Evolutionary conservation across 2,113 vertebrate species (phyloP), one percentile per base, ranked within the genome.

Genomic region (Phycodurus eques): DNA sequence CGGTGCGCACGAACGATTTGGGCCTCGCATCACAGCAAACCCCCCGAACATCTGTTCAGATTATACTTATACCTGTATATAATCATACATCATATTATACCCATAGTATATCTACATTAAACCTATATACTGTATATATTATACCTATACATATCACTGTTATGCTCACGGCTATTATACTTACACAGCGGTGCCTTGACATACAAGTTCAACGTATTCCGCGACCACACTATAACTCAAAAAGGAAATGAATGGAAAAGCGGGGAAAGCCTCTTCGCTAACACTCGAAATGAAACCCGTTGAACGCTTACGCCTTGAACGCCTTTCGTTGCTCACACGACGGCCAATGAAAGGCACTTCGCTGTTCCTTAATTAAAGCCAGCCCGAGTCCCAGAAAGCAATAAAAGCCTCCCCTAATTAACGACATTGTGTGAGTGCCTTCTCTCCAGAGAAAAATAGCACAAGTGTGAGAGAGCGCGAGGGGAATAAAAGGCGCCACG

Each of bases 371-470:
- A 92, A 93, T 92, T 90, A 92, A 91, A 88, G 79, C 31, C 82
- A 85, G 86, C 83, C 22, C 67, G 79, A 91, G 87, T 89, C 88
- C 87, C 88, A 86, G 85, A 92, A 91, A 91, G 89, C 89, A 87
- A 90, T 91, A 87, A 91, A 89, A 92, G 87, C 81, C 72, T 90
- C 83, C 54, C 74, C 85, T 92, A 92, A 93, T 92, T 92, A 92
- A 92, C 88, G 82, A 83, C 80, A 88, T 86, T 90, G 88, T 89
- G 81, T 39, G 79, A 87, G 78, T 84, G 86, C 87, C 85, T 81
- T 84, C 79, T 83, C 80, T 89, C 80, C 31, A 8, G 1, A 63
- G 83, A 80, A 63, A 73, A 51, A 60, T 13, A 43, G 62, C 20
- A n/a, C 20, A 61, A 78, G 71, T 77, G 44, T 74, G 0, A 67